A percentile compares a stretch with the other conserved stretches of the same genome.
These are phyloP conservation scores for Rhabdophis nuchalis DNA, from an alignment of 2,797 vertebrate species.

Conservation along the genomic window DNA sequence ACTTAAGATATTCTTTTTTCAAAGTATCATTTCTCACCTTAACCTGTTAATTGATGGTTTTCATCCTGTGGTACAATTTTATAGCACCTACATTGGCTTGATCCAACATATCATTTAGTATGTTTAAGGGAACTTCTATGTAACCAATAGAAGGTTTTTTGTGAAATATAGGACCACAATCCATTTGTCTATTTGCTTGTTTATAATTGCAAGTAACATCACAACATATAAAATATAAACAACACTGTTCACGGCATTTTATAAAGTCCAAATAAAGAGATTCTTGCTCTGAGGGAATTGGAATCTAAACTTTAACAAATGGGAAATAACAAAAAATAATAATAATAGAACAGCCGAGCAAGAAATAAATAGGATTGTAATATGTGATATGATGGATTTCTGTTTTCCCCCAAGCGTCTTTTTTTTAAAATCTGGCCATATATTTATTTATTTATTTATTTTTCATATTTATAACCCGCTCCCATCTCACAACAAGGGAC, in stretches of 20 bases:
- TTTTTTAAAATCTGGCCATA: not conserved
- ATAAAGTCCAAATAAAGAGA: not conserved
- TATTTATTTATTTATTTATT: too few relatives aligned
- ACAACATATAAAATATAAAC: too few relatives aligned
- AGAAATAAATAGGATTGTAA: not conserved
- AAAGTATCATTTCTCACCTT: not conserved
- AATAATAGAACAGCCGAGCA: not conserved
- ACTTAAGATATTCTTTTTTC: not conserved
- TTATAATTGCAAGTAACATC: not conserved
- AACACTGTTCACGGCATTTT: not conserved
- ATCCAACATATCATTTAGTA: not conserved
- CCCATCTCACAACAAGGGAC: too few relatives aligned
- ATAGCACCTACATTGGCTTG: not conserved
- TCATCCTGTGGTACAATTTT: not conserved
- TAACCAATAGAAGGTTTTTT: not conserved
- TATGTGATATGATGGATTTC: not conserved
- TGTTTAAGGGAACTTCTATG: not conserved
- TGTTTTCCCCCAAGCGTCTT: not conserved
- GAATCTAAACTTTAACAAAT: not conserved
- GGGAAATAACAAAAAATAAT: not conserved
- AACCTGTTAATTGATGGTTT: not conserved
- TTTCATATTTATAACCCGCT: too few relatives aligned
- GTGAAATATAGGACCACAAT: not conserved
- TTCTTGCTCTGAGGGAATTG: not conserved
- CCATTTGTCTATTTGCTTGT: not conserved